These are phyloP conservation scores for Cryptops parisi DNA, from an alignment of 2,888 invertebrate genomes.

Conservation along the genomic window DNA sequence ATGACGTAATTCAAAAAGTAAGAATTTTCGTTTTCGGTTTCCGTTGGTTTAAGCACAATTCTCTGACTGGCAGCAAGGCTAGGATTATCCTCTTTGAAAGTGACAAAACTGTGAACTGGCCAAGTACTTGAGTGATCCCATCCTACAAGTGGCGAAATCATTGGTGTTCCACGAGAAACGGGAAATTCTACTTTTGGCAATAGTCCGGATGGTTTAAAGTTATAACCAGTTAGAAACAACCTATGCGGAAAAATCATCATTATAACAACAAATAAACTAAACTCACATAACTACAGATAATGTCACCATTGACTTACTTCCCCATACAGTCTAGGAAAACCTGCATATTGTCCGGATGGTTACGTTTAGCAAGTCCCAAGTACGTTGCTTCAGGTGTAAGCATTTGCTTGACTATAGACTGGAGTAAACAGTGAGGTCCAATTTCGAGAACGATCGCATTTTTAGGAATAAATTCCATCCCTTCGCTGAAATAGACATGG, in stretches of 20 bases:
- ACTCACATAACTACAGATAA: not conserved
- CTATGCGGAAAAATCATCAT: too few relatives aligned
- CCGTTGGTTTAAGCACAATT: conserved; percentile 47
- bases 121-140: conserved; percentile 91
- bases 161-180: conserved; percentile 79
- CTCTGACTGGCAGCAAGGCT: conserved; percentile 63
- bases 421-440: conserved; percentile 86
- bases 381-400: conserved; percentile 56
- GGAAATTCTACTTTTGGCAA: conserved; percentile 67
- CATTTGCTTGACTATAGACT: conserved; percentile 80
- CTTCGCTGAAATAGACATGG: conserved; percentile 86
- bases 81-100: conserved; percentile 35
- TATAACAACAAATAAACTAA: too few relatives aligned
- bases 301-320: conserved; percentile 46
- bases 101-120: conserved; percentile 58
- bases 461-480: conserved; percentile 63
- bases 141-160: conserved; percentile 63
- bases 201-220: conserved; percentile 54
- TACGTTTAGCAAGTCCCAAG: conserved; percentile 72
- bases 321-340: conserved; percentile 68
- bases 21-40: conserved; percentile 23
- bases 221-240: conserved; percentile 61
- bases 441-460: conserved; percentile 83
- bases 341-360: conserved; percentile 55
- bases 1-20: conserved; percentile 61